Conservation (phyloP, 2,888 invertebrate species). For the Brachypterus glaber region DNA sequence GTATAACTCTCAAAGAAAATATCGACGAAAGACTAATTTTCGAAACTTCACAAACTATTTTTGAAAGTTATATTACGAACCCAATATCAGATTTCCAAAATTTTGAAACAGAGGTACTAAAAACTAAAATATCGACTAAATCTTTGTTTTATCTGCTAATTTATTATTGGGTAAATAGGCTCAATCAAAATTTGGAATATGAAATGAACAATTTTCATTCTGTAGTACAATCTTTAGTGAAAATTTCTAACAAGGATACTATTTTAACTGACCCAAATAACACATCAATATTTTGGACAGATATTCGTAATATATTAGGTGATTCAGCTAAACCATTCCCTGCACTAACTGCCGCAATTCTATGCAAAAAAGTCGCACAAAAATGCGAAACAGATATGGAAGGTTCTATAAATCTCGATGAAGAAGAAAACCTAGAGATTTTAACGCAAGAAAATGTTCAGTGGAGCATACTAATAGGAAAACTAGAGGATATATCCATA, state of each 20-base stretch:
- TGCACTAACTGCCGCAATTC: conserved; percentile 72
- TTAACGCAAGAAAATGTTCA: conserved; percentile 77
- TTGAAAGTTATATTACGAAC: conserved; percentile 30
- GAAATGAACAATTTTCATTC: conserved; percentile 61
- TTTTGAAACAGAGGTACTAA: conserved; percentile 25
- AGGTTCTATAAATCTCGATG: conserved; percentile 28
- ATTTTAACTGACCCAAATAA: conserved; percentile 57
- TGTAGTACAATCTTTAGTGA: conserved; percentile 56
- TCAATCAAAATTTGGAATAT: conserved; percentile 40
- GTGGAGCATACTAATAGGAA: conserved; percentile 79
- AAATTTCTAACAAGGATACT: conserved; percentile 49
- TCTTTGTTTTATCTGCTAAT: conserved; percentile 64
- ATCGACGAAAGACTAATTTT: conserved; percentile 37
- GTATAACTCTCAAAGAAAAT: conserved; percentile 39
- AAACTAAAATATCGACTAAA: conserved; percentile 47
- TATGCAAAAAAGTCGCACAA: conserved; percentile 66
- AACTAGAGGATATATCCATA: conserved; percentile 79
- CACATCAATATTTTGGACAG: conserved; percentile 74
- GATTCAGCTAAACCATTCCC: conserved; percentile 66
- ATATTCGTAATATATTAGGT: conserved; percentile 60
- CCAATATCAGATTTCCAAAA: conserved; percentile 23
- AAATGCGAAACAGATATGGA: conserved; percentile 42
- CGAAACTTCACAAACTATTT: conserved; percentile 36
- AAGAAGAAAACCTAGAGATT: conserved; percentile 41
- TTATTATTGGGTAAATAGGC: conserved; percentile 59